Conservation (phyloP, 2,888 invertebrate genomes). For the Arge pagana region DNA sequence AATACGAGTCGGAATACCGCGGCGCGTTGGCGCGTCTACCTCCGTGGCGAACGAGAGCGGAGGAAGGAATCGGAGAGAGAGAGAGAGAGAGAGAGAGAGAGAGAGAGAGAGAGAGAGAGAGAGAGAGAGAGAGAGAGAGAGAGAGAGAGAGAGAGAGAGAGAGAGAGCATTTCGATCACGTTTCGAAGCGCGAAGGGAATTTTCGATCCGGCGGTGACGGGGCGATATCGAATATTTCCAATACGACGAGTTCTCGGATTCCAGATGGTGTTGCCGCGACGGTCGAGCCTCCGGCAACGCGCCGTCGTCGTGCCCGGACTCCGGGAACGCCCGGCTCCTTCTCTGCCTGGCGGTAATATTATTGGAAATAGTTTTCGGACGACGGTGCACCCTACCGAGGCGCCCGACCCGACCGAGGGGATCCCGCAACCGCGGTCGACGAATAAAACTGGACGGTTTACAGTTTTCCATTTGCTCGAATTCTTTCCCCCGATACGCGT, state of each 20-base stretch:
- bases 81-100: too few relatives aligned
- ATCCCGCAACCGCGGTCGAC: too few relatives aligned
- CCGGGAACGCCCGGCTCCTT: conserved; percentile 11
- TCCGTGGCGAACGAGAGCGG: too few relatives aligned
- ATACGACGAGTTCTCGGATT: conserved; percentile 6
- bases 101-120: too few relatives aligned
- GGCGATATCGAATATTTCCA: conserved; percentile 11
- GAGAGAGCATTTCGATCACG: conserved; percentile 35
- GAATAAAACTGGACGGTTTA: too few relatives aligned
- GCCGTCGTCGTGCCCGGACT: not conserved
- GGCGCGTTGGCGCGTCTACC: too few relatives aligned
- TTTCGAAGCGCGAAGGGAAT: too few relatives aligned
- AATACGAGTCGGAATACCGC: too few relatives aligned
- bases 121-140: conserved; percentile 32
- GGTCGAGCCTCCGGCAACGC: not conserved
- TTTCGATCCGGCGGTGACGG: not conserved
- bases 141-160: conserved; percentile 30
- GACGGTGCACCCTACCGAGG: not conserved
- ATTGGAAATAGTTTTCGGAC: conserved; percentile 11
- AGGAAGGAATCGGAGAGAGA: too few relatives aligned
- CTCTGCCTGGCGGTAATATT: conserved; percentile 1
- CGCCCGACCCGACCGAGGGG: too few relatives aligned
- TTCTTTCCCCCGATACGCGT: too few relatives aligned
- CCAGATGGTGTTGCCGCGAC: not conserved
- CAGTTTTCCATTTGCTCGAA: too few relatives aligned